Conservation (phyloP, 2,113 vertebrate genomes). For the Gasterosteus aculeatus region DNA sequence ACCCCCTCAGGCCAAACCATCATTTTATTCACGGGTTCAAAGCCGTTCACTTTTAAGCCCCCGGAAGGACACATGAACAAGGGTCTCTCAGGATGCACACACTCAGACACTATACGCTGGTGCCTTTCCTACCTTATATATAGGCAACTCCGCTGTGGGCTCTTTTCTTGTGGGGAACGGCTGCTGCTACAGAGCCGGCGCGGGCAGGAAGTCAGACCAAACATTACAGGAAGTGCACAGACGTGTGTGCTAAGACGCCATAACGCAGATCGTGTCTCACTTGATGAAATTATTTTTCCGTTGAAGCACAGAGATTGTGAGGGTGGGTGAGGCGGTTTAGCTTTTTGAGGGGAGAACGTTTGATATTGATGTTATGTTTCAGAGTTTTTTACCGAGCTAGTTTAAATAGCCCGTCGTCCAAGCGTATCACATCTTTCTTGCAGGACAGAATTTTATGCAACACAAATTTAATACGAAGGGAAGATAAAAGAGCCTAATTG, state of each 20-base stretch:
- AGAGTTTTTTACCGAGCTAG: neutral
- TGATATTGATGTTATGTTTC: neutral
- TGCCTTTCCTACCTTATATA: neutral
- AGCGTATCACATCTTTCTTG: neutral
- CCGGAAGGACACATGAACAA: neutral
- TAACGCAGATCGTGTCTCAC: slow-evolving; percentile 36
- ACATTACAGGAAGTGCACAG: slow-evolving; percentile 70
- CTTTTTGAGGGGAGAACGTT: slow-evolving; percentile 1
- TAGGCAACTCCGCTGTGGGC: slow-evolving; percentile 56
- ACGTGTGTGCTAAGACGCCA: slow-evolving; percentile 44
- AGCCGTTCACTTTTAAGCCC: neutral
- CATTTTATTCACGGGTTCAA: neutral
- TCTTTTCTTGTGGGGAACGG: slow-evolving; percentile 72
- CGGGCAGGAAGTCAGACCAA: slow-evolving; percentile 77
- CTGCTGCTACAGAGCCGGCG: slow-evolving; percentile 60
- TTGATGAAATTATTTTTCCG: slow-evolving; percentile 58
- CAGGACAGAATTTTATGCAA: neutral
- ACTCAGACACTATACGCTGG: slow-evolving; percentile 8
- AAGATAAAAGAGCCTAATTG: neutral
- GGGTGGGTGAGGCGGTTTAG: slow-evolving; percentile 11
- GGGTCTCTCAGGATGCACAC: neutral
- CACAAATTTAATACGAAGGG: neutral
- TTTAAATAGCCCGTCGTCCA: neutral
- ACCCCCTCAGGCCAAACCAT: neutral
- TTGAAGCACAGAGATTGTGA: slow-evolving; percentile 11